Conservation (phyloP, 2,797 vertebrate species). For the Orestias chungarensis region DNA sequence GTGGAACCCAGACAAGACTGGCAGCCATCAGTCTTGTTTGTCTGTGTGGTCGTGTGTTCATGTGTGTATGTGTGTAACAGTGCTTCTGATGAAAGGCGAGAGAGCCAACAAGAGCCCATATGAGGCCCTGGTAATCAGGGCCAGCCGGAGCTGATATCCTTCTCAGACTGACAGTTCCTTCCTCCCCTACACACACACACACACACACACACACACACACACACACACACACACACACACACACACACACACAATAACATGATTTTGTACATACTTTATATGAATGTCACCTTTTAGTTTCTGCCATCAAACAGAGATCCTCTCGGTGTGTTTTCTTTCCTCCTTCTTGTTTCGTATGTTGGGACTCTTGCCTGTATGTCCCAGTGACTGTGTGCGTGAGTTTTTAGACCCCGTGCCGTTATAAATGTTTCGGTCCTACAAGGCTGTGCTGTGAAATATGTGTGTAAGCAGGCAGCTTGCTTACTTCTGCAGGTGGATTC, state of each 20-base stretch:
- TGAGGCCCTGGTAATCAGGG: conserved; percentile 93
- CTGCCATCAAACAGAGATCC: conserved; percentile 73
- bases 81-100: conserved; percentile 92
- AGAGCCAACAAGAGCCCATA: conserved; percentile 78
- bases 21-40: conserved; percentile 86
- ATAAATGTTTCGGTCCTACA: conserved; percentile 26
- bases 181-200: conserved; percentile 82
- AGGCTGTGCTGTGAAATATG: conserved; percentile 34
- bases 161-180: conserved; percentile 95
- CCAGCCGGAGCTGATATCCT: conserved; percentile 95
- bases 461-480: background rate
- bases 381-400: background rate
- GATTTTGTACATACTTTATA: background rate
- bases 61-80: conserved; percentile 70
- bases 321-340: conserved; percentile 42
- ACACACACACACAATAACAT: conserved; percentile 4
- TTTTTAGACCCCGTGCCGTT: conserved; percentile 17
- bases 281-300: conserved; percentile 46
- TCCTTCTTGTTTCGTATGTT: conserved; percentile 84
- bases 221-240: conserved; percentile 13
- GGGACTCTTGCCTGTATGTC: conserved; percentile 76
- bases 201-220: conserved; percentile 30
- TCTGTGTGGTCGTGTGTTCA: conserved; percentile 64
- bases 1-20: conserved; percentile 76
- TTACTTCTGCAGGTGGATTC: conserved; percentile 14